Evolutionary conservation across 2,113 vertebrate genomes (phyloP), one percentile per base, ranked within the genome.

Genomic region (Xiphophorus hellerii): DNA sequence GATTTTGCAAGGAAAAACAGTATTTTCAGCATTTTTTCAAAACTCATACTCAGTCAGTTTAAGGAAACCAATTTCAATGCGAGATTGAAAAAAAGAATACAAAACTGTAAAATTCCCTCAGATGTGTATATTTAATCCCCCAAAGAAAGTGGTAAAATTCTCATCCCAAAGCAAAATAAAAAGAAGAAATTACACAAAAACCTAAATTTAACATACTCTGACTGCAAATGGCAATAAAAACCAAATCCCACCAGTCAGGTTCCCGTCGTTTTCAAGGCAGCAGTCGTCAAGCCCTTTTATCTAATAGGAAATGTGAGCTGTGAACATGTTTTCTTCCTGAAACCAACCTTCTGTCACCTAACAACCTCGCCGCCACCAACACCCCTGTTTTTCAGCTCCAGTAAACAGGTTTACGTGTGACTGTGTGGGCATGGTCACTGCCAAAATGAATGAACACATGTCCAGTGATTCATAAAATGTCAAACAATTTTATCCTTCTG

Each of bases 321-420:
- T 48, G 44, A 58, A 25, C 51, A 58, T 58, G 7, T 58, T 58
- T n/a, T 58, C 51, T n/a, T 25, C 15, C 4, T 37, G 31, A 37
- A 37, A 37, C 22, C 15, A 37, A 33, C 30, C 17, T 64, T 10
- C 27, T 68, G 11, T 31, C 70, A 69, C n/a, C 0, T 69, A 28
- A 61, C 65, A 61, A 42, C 60, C 81, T 64, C 22, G 9, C 69
- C 39, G 17, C 44, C 44, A 17, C n/a, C 62, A 2, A 27, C 35
- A 17, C 22, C 25, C 17, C 13, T 27, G 5, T 51, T 30, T 35
- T 11, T 30, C 9, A 27, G 17, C 39, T 67, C 25, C 30, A 30
- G 17, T 29, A 25, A 5, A 13, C 64, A 76, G 51, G n/a, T 84
- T 74, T 27, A 7, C n/a, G 62, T 68, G 39, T 63, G 66, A 64